Evolutionary conservation across 2,888 invertebrate species (phyloP), one percentile per base, ranked within the genome.

Genomic region (Phaedon cochleariae): DNA sequence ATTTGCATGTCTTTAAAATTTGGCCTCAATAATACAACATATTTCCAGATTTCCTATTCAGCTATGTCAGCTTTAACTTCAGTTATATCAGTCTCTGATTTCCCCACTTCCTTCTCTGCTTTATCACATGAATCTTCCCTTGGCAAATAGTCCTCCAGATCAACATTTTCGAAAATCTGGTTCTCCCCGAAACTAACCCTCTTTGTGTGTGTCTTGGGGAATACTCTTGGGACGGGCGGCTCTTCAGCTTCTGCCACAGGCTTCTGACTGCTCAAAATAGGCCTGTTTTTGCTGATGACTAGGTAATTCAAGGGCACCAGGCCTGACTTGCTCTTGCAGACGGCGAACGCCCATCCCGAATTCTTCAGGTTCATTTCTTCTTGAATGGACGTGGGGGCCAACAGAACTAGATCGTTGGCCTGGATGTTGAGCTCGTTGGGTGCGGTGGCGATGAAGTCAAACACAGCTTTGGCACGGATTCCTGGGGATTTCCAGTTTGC

Each of bases 331-430:
- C 85, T 86, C 46, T 87, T 86, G 80, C 89, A 87, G 0, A 85
- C 79, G 0, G 89, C 92, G 81, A 90, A 85, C 0, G 90, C 86
- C 92, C 92, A 92, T 2, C 91, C 91, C 0, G 89, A 86, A 79
- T 88, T 89, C 78, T 89, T 87, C 2, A 91, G 82, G 10, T 86
- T 74, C 71, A 87, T 83, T 48, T 87, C 86, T 74, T 88, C 87
- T 83, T 98, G 97, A 21, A 95, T 85, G 71, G 92, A 90, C 79
- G 90, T 87, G 0, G 97, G 97, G 0, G 97, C 97, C 9, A 98
- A 84, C 62, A 89, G 86, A 5, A 98, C 83, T 34, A 88, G 87
- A 77, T 96, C 94, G 69, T 95, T 94, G 59, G 89, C 86, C 70
- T 86, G 85, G 77, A 98, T 87, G 69, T 90, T 89, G 29, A 98